phyloP scores from a whole-genome alignment of 37 sponge, comb jelly and placozoan genomes.

The Spongia lamella region DNA sequence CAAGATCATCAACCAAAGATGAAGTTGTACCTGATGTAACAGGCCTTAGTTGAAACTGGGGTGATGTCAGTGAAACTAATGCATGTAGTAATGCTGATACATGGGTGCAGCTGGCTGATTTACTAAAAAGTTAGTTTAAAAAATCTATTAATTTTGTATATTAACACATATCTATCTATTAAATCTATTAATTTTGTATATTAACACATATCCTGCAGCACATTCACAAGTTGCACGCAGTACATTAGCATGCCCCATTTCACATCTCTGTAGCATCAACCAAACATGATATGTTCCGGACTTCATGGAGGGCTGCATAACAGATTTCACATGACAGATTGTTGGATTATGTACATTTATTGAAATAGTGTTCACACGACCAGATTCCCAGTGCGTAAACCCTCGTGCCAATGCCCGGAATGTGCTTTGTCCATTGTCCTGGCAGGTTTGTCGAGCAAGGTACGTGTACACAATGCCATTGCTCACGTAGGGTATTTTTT shows the following conservation, averaged over 20 bases:
- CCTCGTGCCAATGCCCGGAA: slow-evolving; percentile 22
- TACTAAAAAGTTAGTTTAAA: not conserved
- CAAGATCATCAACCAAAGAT: not conserved
- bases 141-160: not conserved
- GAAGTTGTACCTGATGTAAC: not conserved
- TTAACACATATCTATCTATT: not conserved
- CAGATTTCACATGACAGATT: not conserved
- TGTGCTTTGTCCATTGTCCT: not conserved
- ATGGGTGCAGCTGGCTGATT: slow-evolving; percentile 24
- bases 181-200: not conserved
- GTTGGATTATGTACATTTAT: slow-evolving; percentile 1
- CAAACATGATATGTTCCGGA: not conserved
- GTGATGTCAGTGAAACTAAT: slow-evolving; percentile 6
- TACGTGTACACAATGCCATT: slow-evolving; percentile 22
- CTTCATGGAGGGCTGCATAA: slow-evolving; percentile 10
- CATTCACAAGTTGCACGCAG: slow-evolving; percentile 18
- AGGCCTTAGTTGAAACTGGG: slow-evolving; percentile 7
- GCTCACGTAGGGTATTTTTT: slow-evolving; percentile 9
- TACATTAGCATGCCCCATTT: slow-evolving; percentile 1
- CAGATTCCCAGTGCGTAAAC: slow-evolving; percentile 35
- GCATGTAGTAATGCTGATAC: slow-evolving; percentile 25
- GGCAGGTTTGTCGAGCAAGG: slow-evolving; percentile 3
- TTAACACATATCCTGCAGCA: slow-evolving; percentile 31
- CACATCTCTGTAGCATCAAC: slow-evolving; percentile 1
- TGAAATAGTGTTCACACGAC: slow-evolving; percentile 1